Base-by-base conservation (phyloP, 2,888 invertebrate genomes). In the Hirtodrosophila histrioides region DNA sequence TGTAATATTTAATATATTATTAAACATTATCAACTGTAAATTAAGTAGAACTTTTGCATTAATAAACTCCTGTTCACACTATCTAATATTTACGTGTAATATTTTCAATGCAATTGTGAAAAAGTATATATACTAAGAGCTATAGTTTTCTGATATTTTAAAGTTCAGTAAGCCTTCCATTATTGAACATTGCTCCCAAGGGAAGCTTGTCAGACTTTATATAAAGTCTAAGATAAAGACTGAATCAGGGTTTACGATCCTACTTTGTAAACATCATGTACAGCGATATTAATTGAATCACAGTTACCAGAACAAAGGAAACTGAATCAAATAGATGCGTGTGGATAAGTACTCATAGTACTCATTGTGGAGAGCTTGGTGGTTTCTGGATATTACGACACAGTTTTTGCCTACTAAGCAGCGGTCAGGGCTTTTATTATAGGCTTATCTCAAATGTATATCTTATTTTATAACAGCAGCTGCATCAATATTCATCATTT, bases 401-500 rank as follows among this genome's bases (percentile, higher is more conserved):
- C 46, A 45, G 24, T 46, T 72, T 64, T 54, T 68, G 56, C 73
- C 29, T 43, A 60, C 53, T 69, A 72, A 60, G 50, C 60, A 36
- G 40, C 17, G 73, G 48, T 73, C 66, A 48, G 43, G 56, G 44
- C 69, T 51, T 53, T 53, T 58, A 58, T 58, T 61, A 49, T 54
- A 53, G 41, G 17, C 43, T 11, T 66, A 64, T 79, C 67, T 41
- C 39, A 50, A 24, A 49, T 53, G 37, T 56, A 56, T 70, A 73
- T 77, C 74, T 80, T 46, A 29, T 43, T 40, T n/a, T 49, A 53
- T 17, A 43, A 12, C 31, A 39, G 23, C 66, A 66, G 75, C 73
- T 66, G 60, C 75, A 75, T 55, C 58, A 69, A 58, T 51, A 72
- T 58, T 64, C 58, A 64, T 54, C 57, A 40, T 33, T 12, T 56